phyloP scores from a whole-genome alignment of 2,113 vertebrate genomes.

The Notothenia rossii region DNA sequence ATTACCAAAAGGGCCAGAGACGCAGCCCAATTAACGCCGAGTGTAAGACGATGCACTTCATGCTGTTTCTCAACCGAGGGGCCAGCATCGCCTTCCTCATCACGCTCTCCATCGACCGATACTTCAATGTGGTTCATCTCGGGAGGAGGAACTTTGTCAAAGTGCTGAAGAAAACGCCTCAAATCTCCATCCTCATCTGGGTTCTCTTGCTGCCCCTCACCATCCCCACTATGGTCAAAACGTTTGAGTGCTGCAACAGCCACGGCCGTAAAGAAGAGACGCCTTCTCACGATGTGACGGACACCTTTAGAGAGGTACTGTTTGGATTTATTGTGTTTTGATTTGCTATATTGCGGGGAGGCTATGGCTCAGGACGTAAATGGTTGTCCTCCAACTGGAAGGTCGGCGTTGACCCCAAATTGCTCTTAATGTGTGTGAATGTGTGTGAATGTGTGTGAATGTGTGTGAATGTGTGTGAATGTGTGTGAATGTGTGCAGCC shows the following conservation, averaged over 20 bases:
- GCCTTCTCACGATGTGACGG: background rate
- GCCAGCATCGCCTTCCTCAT: conserved; percentile 86
- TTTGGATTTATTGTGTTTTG: background rate
- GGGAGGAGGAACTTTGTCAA: conserved; percentile 73
- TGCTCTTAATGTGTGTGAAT: too few species aligned
- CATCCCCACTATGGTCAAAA: conserved; percentile 77
- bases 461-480: too few species aligned
- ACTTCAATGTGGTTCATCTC: conserved; percentile 86
- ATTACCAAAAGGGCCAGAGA: conserved; percentile 72
- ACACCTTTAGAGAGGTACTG: conserved; percentile 68
- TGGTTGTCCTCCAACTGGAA: too few species aligned
- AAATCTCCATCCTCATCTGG: conserved; percentile 80
- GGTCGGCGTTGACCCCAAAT: too few species aligned
- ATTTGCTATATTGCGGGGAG: too few species aligned
- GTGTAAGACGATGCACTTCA: conserved; percentile 82
- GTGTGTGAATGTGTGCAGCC: too few species aligned
- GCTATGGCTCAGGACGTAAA: too few species aligned
- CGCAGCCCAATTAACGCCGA: conserved; percentile 55
- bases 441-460: too few species aligned
- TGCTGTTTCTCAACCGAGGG: conserved; percentile 84
- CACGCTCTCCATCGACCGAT: conserved; percentile 83
- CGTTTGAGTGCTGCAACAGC: conserved; percentile 80
- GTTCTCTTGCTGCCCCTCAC: conserved; percentile 75
- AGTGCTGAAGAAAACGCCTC: conserved; percentile 66
- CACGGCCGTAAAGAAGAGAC: conserved; percentile 33